phyloP scores from a whole-genome alignment of 2,888 invertebrate species.

The Hedya salicella region DNA sequence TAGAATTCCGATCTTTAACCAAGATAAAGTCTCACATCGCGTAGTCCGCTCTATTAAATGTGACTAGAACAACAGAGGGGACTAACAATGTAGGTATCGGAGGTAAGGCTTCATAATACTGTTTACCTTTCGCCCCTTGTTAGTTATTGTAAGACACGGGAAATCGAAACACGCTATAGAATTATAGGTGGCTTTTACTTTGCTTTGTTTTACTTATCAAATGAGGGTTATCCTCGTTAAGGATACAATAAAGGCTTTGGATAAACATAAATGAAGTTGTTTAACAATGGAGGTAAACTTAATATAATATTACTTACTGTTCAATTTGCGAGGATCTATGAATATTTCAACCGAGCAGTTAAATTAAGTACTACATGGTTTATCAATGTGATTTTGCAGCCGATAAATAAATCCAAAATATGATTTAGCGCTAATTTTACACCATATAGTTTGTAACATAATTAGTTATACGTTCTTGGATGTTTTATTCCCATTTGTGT shows the following conservation, averaged over 20 bases:
- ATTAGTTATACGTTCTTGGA: too few species aligned
- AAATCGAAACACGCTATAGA: conserved; percentile 20
- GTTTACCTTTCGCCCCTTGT: conserved; percentile 38
- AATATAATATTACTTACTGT: not conserved
- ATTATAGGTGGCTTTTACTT: conserved; percentile 1
- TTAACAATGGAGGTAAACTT: not conserved
- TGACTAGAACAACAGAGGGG: conserved; percentile 17
- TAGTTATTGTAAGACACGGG: conserved; percentile 35
- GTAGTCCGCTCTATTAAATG: conserved; percentile 35
- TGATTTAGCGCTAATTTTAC: too few species aligned
- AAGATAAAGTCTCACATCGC: too few species aligned
- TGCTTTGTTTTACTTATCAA: conserved; percentile 22
- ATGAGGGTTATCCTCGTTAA: conserved; percentile 20
- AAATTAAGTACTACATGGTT: not conserved
- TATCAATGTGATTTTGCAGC: too few species aligned
- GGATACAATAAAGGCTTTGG: conserved; percentile 17
- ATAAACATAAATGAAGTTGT: not conserved
- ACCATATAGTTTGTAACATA: too few species aligned
- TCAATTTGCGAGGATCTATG: not conserved
- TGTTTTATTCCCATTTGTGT: too few species aligned
- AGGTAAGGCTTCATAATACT: conserved; percentile 24
- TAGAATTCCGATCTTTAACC: too few species aligned
- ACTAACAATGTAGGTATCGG: conserved; percentile 26
- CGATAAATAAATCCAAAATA: too few species aligned
- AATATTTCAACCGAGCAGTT: not conserved